A percentile compares a stretch with the other conserved stretches of the same genome.
Conservation (phyloP, 2,888 invertebrate genomes). For the Thymelicus sylvestris region DNA sequence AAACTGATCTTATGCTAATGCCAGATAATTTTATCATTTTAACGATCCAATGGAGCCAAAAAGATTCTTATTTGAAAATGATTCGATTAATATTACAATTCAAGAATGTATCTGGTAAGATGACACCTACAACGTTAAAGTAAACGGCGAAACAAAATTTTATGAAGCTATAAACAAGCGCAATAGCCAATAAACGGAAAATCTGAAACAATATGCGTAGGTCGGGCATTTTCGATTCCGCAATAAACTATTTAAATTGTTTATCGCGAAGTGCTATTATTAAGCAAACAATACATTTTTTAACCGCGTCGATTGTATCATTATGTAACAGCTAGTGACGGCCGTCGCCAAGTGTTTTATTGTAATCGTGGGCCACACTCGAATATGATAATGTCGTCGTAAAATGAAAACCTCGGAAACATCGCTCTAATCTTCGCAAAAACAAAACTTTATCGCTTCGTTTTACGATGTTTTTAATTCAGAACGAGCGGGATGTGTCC, state of each 20-base stretch:
- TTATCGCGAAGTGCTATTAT: conserved; percentile 59
- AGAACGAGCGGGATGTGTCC: conserved; percentile 44
- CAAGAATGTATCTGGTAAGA: neutral
- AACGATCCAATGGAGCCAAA: conserved; percentile 1
- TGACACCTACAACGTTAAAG: conserved; percentile 16
- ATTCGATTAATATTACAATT: neutral
- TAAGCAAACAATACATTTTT: conserved; percentile 63
- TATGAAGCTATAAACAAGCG: conserved; percentile 43
- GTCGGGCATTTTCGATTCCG: conserved; percentile 57
- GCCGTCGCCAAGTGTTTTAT: conserved; percentile 43
- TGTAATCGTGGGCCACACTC: conserved; percentile 41
- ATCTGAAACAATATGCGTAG: conserved; percentile 57
- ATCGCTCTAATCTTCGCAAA: conserved; percentile 57
- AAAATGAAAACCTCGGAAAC: conserved; percentile 50
- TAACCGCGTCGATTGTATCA: conserved; percentile 50
- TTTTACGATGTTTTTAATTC: conserved; percentile 64
- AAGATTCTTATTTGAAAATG: neutral
- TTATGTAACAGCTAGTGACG: conserved; percentile 44
- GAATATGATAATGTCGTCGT: conserved; percentile 60
- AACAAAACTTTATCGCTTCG: conserved; percentile 55
- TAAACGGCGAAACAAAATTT: conserved; percentile 41
- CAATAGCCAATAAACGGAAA: conserved; percentile 46
- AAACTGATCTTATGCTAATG: neutral
- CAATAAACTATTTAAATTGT: conserved; percentile 62
- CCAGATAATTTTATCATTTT: neutral